Percentiles rank a stretch among this genome's conserved stretches.
Evolutionary conservation across 1,140 invertebrate genomes (phyloP).

Genomic region (Archegozetes longisetosus): DNA sequence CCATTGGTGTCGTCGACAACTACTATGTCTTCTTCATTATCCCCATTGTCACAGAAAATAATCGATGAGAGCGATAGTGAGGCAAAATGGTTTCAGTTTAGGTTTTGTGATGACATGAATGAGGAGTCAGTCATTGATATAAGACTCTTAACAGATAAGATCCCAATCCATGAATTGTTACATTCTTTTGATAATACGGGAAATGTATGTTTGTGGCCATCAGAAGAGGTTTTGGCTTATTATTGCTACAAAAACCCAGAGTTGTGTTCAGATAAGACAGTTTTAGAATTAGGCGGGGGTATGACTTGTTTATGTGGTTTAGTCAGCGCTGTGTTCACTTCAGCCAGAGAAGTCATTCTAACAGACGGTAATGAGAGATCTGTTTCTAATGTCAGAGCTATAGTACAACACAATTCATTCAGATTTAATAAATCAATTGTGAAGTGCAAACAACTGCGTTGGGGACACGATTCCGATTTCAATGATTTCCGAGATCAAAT

Average conservation of each 20-base stretch:
- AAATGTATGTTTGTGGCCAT: conserved; percentile 79
- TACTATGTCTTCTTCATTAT: too few relatives aligned
- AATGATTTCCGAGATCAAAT: conserved; percentile 30
- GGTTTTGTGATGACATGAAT: conserved; percentile 1
- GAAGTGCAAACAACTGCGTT: conserved; percentile 24
- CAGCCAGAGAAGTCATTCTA: conserved; percentile 31
- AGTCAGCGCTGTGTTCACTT: conserved; percentile 32
- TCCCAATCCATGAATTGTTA: conserved; percentile 31
- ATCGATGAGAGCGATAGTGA: conserved; percentile 6
- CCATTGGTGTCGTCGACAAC: too few relatives aligned
- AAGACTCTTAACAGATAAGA: conserved; percentile 18
- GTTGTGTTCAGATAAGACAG: conserved; percentile 41
- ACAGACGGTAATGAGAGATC: conserved; percentile 63
- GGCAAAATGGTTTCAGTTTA: conserved; percentile 7
- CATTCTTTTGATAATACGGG: conserved; percentile 78
- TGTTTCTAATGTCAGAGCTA: conserved; percentile 37
- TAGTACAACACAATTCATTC: conserved; percentile 16
- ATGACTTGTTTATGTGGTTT: conserved; percentile 69
- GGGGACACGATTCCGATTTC: conserved; percentile 24
- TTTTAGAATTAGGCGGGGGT: conserved; percentile 64
- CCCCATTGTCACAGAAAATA: too few relatives aligned
- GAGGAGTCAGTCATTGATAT: neutral
- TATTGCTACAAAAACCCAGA: conserved; percentile 48
- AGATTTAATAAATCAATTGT: conserved; percentile 18
- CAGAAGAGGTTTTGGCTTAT: conserved; percentile 63